Evolutionary conservation across 1,140 invertebrate genomes (phyloP), one percentile per base, ranked within the genome.

Genomic region (Zaprionus taronus): DNA sequence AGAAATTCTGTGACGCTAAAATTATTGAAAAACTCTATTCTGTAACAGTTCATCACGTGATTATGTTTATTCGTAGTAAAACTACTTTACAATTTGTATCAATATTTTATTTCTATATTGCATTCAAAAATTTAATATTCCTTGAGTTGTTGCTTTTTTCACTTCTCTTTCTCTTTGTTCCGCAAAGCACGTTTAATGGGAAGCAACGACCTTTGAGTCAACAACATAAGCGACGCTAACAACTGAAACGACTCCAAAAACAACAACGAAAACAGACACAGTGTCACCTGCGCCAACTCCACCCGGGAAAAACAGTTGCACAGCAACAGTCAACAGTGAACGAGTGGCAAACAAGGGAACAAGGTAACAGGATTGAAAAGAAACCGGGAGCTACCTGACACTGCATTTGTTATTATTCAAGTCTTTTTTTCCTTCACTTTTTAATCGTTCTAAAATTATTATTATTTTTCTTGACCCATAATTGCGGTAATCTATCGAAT

Each of bases 131-230:
- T 56, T 14, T 47, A 26, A 61, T 63, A 66, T 71, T 41, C 38
- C n/a, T 36, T 31, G 24, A 49, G 17, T 56, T 58, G 60, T 53
- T 66, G 36, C 14, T 69, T 66, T 76, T 72, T 81, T 63, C 55
- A 55, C 57, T 82, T 79, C 64, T 36, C 49, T 81, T 79, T 86
- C 71, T 79, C 79, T 90, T 69, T 79, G 72, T 90, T 90, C 81
- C 81, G 85, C 87, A 81, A 90, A 68, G 79, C 75, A 79, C 79
- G 75, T 81, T 90, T 89, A 84, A 89, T 89, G 72, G 82, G 85
- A 90, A 89, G 85, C 85, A 89, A 89, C 83, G 85, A 89, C 85
- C 85, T 89, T 90, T 89, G 55, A 87, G 83, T 86, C 83, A 85
- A 86, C 41, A 44, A 47, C 49, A 44, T 41, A 51, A 41, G 36